phyloP scores from a whole-genome alignment of 2,113 vertebrate species.

The Myocastor coypus region DNA sequence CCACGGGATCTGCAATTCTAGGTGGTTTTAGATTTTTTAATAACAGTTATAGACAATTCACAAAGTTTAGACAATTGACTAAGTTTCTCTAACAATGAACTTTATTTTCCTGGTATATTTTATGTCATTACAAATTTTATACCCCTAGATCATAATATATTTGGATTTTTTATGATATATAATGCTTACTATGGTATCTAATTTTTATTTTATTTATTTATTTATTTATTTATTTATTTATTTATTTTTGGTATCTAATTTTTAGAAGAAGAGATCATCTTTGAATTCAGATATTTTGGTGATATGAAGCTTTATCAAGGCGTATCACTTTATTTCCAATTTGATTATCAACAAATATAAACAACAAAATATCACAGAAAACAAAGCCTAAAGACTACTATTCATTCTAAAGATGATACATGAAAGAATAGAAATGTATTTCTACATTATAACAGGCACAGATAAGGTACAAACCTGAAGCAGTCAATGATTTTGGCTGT shows the following conservation, averaged over 20 bases:
- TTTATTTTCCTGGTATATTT: not conserved
- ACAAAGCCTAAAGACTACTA: constrained; percentile 29
- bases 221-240: too few relatives aligned
- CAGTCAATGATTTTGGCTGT: not conserved
- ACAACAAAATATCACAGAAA: constrained; percentile 32
- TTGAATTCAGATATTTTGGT: constrained; percentile 42
- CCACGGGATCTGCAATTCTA: constrained; percentile 26
- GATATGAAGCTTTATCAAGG: not conserved
- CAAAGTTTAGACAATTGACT: too few relatives aligned
- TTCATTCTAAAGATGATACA: not conserved
- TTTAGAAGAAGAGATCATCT: not conserved
- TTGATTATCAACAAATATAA: constrained; percentile 42
- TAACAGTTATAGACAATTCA: not conserved
- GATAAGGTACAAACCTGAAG: not conserved
- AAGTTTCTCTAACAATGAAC: not conserved
- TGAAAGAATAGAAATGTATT: not conserved
- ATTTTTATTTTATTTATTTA: too few relatives aligned
- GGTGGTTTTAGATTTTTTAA: not conserved
- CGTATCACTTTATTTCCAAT: constrained; percentile 53
- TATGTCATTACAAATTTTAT: constrained; percentile 6
- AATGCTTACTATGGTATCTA: not conserved
- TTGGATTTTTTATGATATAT: not conserved
- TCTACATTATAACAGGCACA: not conserved
- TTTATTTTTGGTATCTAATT: too few relatives aligned
- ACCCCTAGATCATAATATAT: not conserved